Evolutionary conservation across 2,113 vertebrate species (phyloP).

Genomic region (Tursiops truncatus): DNA sequence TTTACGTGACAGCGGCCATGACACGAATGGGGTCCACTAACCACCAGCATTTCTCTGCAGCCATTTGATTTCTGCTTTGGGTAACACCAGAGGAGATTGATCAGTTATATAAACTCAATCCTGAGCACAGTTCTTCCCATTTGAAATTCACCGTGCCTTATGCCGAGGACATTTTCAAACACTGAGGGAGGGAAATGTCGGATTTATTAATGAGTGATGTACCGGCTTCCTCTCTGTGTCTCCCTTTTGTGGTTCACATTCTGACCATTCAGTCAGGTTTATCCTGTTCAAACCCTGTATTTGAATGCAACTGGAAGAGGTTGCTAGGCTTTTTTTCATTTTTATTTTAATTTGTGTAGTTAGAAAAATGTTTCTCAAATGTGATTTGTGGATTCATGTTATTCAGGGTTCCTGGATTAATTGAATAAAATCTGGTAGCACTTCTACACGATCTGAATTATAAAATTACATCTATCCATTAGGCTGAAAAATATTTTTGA

Average conservation of each 20-base stretch:
- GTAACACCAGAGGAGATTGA: not conserved
- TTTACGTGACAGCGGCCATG: not conserved
- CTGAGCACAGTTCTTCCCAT: not conserved
- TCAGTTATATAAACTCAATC: not conserved
- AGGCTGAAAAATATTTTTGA: slow-evolving; percentile 56
- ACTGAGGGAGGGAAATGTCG: not conserved
- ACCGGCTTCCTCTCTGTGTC: slow-evolving; percentile 49
- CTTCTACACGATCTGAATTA: not conserved
- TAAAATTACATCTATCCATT: slow-evolving; percentile 54
- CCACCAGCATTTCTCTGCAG: not conserved
- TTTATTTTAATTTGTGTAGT: slow-evolving; percentile 14
- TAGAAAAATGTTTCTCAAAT: slow-evolving; percentile 15
- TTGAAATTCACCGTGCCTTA: slow-evolving; percentile 10
- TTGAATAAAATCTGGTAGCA: slow-evolving; percentile 28
- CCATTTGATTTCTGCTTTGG: not conserved
- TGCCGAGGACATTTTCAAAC: slow-evolving; percentile 38
- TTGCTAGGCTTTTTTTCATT: not conserved
- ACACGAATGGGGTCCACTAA: not conserved
- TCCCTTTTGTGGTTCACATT: slow-evolving; percentile 49
- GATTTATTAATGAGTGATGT: slow-evolving; percentile 70
- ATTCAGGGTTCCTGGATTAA: slow-evolving; percentile 38
- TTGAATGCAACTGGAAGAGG: slow-evolving; percentile 34
- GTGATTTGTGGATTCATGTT: not conserved
- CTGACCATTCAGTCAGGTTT: slow-evolving; percentile 41
- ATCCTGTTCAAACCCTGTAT: not conserved